Percentiles rank a stretch among this genome's conserved stretches.
These are phyloP conservation scores for Nixonia krombeini DNA, from an alignment of 1,140 invertebrate genomes.

Conservation along the genomic window DNA sequence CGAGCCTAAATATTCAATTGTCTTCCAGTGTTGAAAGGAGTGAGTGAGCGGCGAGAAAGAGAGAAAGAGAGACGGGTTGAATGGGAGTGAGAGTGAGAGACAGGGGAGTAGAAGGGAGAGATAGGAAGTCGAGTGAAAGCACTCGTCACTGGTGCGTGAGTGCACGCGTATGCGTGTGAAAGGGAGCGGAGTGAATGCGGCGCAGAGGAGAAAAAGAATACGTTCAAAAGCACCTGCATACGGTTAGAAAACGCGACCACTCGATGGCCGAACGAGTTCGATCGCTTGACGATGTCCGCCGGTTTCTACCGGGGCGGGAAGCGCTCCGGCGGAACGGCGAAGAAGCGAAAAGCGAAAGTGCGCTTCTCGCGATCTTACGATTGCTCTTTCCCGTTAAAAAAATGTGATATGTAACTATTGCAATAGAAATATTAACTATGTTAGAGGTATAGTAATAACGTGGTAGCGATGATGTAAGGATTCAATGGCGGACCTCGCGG, in stretches of 20 bases:
- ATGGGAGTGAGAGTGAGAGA: conserved; percentile 11
- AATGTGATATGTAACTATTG: conserved; percentile 67
- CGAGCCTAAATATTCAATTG: conserved; percentile 37
- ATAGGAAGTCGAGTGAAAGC: conserved; percentile 2
- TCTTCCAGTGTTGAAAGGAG: conserved; percentile 53
- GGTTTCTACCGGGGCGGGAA: no score
- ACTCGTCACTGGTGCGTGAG: no score
- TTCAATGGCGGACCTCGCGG: conserved; percentile 26
- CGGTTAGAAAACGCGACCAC: not conserved
- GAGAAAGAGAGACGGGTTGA: not conserved
- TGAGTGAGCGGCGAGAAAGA: conserved; percentile 8
- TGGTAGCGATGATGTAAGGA: conserved; percentile 8
- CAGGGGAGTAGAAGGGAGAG: no score
- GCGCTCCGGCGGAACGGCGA: no score
- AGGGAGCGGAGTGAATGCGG: not conserved
- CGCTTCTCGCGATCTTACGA: conserved; percentile 1
- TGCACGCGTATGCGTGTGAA: conserved; percentile 2
- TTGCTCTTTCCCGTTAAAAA: conserved; percentile 52
- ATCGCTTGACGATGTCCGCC: not conserved
- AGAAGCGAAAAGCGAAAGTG: conserved; percentile 34
- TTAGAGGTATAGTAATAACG: not conserved
- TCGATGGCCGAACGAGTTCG: not conserved
- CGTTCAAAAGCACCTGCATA: not conserved
- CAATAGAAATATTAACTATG: conserved; percentile 64
- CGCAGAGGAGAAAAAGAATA: conserved; percentile 20